phyloP scores from a whole-genome alignment of 2,113 vertebrate species.

The Melanotaenia duboulayi region DNA sequence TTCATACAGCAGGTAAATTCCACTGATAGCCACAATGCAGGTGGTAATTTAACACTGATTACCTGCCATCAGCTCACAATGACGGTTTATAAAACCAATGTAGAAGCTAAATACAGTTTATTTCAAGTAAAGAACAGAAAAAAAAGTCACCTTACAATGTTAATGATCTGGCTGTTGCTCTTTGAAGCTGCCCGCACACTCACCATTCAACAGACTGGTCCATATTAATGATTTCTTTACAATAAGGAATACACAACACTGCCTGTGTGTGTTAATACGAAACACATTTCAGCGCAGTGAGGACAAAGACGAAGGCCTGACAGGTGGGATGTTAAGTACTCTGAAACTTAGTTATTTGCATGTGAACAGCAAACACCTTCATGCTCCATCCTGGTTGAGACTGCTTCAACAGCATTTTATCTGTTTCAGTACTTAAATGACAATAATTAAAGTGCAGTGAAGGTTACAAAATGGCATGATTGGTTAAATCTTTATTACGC shows the following conservation, averaged over 20 bases:
- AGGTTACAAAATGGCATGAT: too few relatives aligned
- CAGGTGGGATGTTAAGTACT: slow-evolving; percentile 52
- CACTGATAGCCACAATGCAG: background rate
- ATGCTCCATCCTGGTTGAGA: slow-evolving; percentile 7
- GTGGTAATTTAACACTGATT: background rate
- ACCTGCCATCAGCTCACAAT: background rate
- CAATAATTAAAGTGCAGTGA: background rate
- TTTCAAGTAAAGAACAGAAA: slow-evolving; percentile 5
- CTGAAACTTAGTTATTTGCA: slow-evolving; percentile 58
- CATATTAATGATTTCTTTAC: slow-evolving; percentile 26
- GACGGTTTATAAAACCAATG: background rate
- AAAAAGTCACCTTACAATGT: background rate
- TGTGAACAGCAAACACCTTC: slow-evolving; percentile 38
- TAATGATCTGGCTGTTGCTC: background rate
- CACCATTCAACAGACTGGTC: background rate
- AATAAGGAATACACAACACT: slow-evolving; percentile 62
- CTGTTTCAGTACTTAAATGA: background rate
- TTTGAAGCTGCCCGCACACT: background rate
- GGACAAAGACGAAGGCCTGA: slow-evolving; percentile 34
- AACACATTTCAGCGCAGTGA: slow-evolving; percentile 11
- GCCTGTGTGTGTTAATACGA: slow-evolving; percentile 55
- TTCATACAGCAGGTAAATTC: too few relatives aligned
- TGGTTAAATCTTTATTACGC: too few relatives aligned
- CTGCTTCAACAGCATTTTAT: background rate
- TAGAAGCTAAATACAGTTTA: background rate